Percentiles rank a stretch among this genome's conserved stretches.
These are phyloP conservation scores for Collichthys lucidus DNA, from an alignment of 2,113 vertebrate species.

Conservation along the genomic window DNA sequence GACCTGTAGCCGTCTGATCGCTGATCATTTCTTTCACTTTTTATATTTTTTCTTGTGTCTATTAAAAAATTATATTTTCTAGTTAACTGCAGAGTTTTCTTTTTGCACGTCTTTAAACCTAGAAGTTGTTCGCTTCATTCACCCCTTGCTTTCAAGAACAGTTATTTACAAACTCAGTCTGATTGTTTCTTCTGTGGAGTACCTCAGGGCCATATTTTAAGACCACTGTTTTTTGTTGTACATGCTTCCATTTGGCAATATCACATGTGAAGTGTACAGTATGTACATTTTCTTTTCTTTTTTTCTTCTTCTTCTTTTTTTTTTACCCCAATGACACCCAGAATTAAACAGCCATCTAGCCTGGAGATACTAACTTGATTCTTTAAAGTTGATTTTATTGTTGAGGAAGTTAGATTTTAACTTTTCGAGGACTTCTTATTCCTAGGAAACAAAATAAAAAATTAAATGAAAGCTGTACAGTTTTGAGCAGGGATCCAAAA, in stretches of 20 bases:
- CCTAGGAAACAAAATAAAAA: neutral
- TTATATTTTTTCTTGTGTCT: neutral
- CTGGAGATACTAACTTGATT: neutral
- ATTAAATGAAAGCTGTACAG: too few species aligned
- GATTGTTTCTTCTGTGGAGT: neutral
- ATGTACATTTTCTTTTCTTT: neutral
- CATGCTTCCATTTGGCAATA: neutral
- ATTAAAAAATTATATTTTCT: neutral
- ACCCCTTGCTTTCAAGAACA: too few species aligned
- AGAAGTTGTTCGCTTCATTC: neutral
- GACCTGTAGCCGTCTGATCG: slow-evolving; percentile 17
- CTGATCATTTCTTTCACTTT: neutral
- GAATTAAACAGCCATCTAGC: neutral
- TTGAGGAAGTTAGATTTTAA: neutral
- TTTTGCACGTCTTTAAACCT: neutral
- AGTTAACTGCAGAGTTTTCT: neutral
- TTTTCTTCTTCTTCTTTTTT: neutral
- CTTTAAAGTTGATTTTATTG: neutral
- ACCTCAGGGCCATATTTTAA: neutral
- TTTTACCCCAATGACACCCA: neutral
- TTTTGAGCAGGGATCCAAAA: too few species aligned
- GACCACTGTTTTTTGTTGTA: neutral
- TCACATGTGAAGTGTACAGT: neutral
- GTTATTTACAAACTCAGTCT: neutral
- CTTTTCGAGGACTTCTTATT: neutral